Evolutionary conservation across 2,888 invertebrate species (phyloP).

Genomic region (Drosophila diplacantha): DNA sequence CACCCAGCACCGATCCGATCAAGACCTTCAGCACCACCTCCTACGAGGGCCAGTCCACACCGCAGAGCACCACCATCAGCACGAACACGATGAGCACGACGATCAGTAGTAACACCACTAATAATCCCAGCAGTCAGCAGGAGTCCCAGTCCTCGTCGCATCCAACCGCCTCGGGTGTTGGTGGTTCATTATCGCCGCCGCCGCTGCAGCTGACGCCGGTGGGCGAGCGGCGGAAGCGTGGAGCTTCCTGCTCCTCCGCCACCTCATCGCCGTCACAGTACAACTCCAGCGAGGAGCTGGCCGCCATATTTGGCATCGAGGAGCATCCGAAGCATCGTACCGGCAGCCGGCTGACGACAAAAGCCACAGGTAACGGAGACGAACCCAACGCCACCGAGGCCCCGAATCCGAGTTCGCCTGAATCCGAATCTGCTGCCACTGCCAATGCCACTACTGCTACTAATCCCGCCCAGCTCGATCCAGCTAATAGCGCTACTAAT

Average conservation of each 20-base stretch:
- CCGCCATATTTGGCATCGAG: slow-evolving; percentile 81
- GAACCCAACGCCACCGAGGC: slow-evolving; percentile 29
- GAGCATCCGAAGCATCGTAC: slow-evolving; percentile 62
- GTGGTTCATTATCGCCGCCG: slow-evolving; percentile 63
- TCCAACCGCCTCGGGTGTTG: slow-evolving; percentile 6
- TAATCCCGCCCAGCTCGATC: slow-evolving; percentile 60
- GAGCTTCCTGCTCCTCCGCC: slow-evolving; percentile 62
- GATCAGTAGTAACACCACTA: slow-evolving; percentile 38
- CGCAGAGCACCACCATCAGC: slow-evolving; percentile 39
- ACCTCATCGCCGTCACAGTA: slow-evolving; percentile 80
- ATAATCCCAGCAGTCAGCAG: slow-evolving; percentile 12
- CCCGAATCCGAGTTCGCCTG: slow-evolving; percentile 20
- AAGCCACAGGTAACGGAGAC: slow-evolving; percentile 61
- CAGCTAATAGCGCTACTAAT: slow-evolving; percentile 59
- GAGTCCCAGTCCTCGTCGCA: slow-evolving; percentile 17
- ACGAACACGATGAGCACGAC: slow-evolving; percentile 32
- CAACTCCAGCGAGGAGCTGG: slow-evolving; percentile 83
- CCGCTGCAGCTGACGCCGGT: slow-evolving; percentile 73
- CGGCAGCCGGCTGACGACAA: slow-evolving; percentile 47
- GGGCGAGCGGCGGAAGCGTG: slow-evolving; percentile 43
- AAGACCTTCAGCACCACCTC: slow-evolving; percentile 78
- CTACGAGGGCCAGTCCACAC: slow-evolving; percentile 75
- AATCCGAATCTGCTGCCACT: slow-evolving; percentile 24
- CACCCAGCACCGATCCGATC: slow-evolving; percentile 78
- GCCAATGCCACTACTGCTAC: slow-evolving; percentile 42